These are phyloP conservation scores for Oxytorus armatus DNA, from an alignment of 2,888 invertebrate species.

Conservation along the genomic window DNA sequence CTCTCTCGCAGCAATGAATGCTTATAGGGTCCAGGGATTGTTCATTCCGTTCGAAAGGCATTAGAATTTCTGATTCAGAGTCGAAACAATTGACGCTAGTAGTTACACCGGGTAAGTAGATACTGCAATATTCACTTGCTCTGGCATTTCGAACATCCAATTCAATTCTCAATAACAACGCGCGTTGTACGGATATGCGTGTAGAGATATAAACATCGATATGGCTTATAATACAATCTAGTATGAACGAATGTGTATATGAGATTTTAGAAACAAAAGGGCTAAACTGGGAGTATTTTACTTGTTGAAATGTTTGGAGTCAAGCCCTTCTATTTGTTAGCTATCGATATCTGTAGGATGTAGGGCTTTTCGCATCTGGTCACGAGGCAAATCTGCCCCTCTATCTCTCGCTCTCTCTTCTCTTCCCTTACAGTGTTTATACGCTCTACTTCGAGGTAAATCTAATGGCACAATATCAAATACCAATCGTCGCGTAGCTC, in stretches of 20 bases:
- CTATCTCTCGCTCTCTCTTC: conserved; percentile 1
- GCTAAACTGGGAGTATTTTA: not conserved
- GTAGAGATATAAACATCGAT: not conserved
- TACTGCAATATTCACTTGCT: conserved; percentile 29
- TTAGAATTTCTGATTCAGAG: conserved; percentile 37
- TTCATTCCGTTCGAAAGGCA: conserved; percentile 17
- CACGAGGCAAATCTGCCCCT: conserved; percentile 29
- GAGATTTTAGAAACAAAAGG: not conserved
- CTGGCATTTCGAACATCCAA: conserved; percentile 33
- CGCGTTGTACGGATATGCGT: conserved; percentile 25
- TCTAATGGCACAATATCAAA: conserved; percentile 51
- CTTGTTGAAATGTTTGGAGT: conserved; percentile 4
- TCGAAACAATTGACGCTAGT: conserved; percentile 43
- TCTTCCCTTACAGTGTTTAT: conserved; percentile 37
- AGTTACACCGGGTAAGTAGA: conserved; percentile 42
- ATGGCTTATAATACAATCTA: conserved; percentile 11
- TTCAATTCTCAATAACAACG: conserved; percentile 55
- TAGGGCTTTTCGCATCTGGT: conserved; percentile 38
- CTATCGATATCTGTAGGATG: not conserved
- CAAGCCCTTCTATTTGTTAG: not conserved
- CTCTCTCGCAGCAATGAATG: not conserved
- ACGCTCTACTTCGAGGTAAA: conserved; percentile 42
- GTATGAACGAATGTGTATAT: not conserved
- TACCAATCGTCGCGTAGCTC: conserved; percentile 41
- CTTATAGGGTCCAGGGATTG: conserved; percentile 25